These are phyloP conservation scores for Patella ulyssiponensis DNA, from an alignment of 2,888 invertebrate species.

Conservation along the genomic window DNA sequence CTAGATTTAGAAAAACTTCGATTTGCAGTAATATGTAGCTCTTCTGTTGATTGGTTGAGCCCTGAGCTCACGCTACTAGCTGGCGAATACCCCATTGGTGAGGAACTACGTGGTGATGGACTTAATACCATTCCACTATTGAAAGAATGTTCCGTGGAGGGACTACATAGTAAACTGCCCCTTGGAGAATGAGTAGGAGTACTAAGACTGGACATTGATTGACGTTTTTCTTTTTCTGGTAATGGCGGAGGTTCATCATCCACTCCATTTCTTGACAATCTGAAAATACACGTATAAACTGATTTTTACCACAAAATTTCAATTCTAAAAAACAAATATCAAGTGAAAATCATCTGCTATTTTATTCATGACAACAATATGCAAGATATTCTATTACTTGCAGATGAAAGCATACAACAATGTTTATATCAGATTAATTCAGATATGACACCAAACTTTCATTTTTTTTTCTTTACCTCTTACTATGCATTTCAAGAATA, in stretches of 20 bases:
- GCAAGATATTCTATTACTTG: no score
- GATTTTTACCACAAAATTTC: no score
- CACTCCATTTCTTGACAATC: slow-evolving; percentile 30
- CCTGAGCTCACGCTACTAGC: slow-evolving; percentile 90
- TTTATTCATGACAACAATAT: no score
- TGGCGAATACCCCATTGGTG: slow-evolving; percentile 70
- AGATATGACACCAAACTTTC: no score
- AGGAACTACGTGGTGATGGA: slow-evolving; percentile 40
- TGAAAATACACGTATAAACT: background rate
- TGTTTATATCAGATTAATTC: no score
- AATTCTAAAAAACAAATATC: no score
- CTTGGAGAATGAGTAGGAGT: slow-evolving; percentile 38
- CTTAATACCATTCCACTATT: slow-evolving; percentile 33
- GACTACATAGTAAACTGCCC: slow-evolving; percentile 35
- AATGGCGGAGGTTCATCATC: slow-evolving; percentile 51
- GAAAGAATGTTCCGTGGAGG: slow-evolving; percentile 33
- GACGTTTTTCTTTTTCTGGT: slow-evolving; percentile 53
- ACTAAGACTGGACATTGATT: slow-evolving; percentile 39
- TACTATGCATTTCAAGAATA: no score
- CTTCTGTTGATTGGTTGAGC: slow-evolving; percentile 82
- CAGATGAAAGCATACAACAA: no score
- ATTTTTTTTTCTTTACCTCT: no score
- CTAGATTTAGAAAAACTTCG: background rate
- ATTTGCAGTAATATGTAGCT: slow-evolving; percentile 39
- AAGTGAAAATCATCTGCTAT: no score